These are phyloP conservation scores for Tipula vernalis DNA, from an alignment of 2,888 invertebrate species.

Conservation along the genomic window DNA sequence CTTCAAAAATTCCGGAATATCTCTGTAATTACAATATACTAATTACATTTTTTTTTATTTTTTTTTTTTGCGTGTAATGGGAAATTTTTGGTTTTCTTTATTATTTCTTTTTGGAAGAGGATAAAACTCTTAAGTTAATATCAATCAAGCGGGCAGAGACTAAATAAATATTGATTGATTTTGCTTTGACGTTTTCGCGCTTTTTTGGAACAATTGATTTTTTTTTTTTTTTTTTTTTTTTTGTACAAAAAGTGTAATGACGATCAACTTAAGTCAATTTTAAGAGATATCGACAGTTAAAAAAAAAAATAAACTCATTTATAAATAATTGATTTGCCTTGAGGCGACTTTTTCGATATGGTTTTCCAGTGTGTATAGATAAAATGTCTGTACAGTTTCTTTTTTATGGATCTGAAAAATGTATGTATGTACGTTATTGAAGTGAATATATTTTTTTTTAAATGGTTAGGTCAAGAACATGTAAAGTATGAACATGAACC, in stretches of 20 bases:
- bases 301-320: not conserved
- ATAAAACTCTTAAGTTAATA: not conserved
- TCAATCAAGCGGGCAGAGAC: not conserved
- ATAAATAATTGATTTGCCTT: not conserved
- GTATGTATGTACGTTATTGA: not conserved
- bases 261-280: not conserved
- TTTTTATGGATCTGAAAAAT: not conserved
- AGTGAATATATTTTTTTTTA: not conserved
- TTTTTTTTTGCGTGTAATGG: not conserved
- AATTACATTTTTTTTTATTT: not conserved
- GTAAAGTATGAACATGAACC: not conserved
- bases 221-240: not conserved
- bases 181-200: not conserved
- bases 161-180: not conserved
- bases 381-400: not conserved
- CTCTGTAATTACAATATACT: not conserved
- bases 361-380: not conserved
- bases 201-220: not conserved
- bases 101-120: not conserved
- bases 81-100: not conserved
- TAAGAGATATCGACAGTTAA: not conserved
- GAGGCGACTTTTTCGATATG: not conserved
- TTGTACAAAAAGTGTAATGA: not conserved
- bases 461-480: not conserved
- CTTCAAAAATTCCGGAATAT: not conserved